Conservation (phyloP, 2,888 invertebrate genomes). For the Diaphora mendica region DNA sequence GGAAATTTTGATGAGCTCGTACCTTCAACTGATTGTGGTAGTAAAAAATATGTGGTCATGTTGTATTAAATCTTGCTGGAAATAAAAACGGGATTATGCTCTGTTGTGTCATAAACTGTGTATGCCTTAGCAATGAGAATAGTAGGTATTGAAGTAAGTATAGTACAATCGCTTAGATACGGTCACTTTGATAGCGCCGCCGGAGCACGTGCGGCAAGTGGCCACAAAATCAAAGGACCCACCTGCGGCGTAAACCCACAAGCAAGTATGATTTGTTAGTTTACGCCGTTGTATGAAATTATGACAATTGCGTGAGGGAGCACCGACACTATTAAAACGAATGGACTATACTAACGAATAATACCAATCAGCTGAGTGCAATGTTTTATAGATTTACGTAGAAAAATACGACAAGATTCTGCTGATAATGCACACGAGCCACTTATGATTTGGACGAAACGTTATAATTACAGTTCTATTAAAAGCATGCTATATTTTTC, state of each 20-base stretch:
- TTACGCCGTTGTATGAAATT: no score
- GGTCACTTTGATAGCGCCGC: no score
- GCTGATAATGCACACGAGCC: neutral
- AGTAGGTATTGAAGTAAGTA: neutral
- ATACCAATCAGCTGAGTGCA: slow-evolving; percentile 7
- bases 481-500: no score
- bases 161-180: no score
- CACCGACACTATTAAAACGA: no score
- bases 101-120: neutral
- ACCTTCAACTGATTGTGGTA: neutral
- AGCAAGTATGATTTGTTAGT: no score
- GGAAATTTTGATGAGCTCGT: neutral
- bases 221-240: no score
- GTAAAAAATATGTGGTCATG: slow-evolving; percentile 1
- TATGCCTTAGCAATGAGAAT: neutral
- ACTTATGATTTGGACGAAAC: neutral
- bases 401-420: neutral
- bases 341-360: no score
- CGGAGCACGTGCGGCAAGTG: no score
- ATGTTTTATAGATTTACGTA: neutral
- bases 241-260: no score
- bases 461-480: neutral
- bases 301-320: no score
- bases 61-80: neutral
- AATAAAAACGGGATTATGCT: neutral